A percentile compares a stretch with the other conserved stretches of the same genome.
Conservation (phyloP, 2,113 vertebrate species). For the Myrmecophaga tridactyla region DNA sequence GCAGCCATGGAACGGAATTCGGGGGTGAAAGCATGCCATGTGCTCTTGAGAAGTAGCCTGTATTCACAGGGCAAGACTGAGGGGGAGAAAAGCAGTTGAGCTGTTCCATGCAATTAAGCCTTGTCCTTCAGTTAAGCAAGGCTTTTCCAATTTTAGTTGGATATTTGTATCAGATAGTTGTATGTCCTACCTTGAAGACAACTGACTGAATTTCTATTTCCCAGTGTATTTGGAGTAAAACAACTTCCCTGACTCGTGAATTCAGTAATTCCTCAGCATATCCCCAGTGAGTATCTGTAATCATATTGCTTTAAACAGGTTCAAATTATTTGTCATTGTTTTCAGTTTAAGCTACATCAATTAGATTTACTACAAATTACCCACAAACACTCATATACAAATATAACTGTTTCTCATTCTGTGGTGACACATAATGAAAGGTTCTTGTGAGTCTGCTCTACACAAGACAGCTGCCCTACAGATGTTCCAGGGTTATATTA, state of each 20-base stretch:
- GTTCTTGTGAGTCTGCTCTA: slow-evolving; percentile 30
- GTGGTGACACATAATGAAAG: slow-evolving; percentile 42
- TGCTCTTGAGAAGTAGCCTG: neutral
- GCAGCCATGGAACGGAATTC: neutral
- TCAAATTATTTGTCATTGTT: slow-evolving; percentile 40
- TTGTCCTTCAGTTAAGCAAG: neutral
- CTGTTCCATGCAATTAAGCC: neutral
- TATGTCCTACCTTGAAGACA: neutral
- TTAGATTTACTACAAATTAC: slow-evolving; percentile 35
- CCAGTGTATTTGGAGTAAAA: neutral
- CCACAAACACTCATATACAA: neutral
- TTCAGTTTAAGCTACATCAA: neutral
- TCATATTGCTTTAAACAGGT: neutral
- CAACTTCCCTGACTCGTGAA: neutral
- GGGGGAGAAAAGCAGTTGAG: neutral
- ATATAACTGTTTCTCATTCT: slow-evolving; percentile 60
- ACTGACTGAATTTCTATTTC: neutral
- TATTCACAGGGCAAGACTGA: neutral
- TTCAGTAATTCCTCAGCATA: neutral
- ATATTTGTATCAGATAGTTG: neutral
- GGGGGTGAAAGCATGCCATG: neutral
- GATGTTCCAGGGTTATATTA: neutral
- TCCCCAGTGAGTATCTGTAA: neutral
- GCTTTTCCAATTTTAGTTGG: neutral
- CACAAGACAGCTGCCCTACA: slow-evolving; percentile 45